phyloP scores from a whole-genome alignment of 2,888 invertebrate species.

The Drosophila mimetica region DNA sequence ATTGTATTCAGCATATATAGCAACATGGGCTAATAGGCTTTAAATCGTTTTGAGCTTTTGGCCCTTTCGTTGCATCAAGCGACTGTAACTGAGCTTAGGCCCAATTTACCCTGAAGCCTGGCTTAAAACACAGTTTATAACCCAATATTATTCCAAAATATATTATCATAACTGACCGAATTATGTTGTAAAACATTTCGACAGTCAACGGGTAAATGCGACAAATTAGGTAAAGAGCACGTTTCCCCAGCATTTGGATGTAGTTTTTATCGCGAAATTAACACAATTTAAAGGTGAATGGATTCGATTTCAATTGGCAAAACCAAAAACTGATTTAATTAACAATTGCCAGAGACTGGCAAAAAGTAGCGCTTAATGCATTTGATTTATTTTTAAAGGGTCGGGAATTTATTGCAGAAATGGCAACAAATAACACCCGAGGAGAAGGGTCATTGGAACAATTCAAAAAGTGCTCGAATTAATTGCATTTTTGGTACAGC shows the following conservation, averaged over 20 bases:
- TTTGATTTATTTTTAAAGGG: constrained; percentile 68
- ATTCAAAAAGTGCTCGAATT: constrained; percentile 71
- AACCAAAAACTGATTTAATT: constrained; percentile 58
- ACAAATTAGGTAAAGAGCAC: constrained; percentile 56
- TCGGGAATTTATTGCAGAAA: constrained; percentile 60
- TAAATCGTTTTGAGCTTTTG: neutral
- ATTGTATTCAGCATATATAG: neutral
- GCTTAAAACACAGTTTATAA: constrained; percentile 5
- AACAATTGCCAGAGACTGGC: constrained; percentile 45
- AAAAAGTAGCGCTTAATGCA: constrained; percentile 40
- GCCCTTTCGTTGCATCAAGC: neutral
- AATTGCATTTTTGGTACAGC: constrained; percentile 68
- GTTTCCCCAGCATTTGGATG: constrained; percentile 31
- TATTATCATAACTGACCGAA: neutral
- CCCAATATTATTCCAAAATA: constrained; percentile 9
- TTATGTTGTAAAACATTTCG: constrained; percentile 20
- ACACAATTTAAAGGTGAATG: constrained; percentile 24
- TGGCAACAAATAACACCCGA: constrained; percentile 46
- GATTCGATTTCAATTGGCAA: constrained; percentile 18
- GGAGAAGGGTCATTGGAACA: constrained; percentile 46
- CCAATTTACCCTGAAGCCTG: neutral
- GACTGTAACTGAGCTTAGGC: neutral
- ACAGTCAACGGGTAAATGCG: constrained; percentile 5
- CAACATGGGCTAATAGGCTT: neutral
- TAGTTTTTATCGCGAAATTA: constrained; percentile 36